Evolutionary conservation across 2,113 vertebrate genomes (phyloP).

Genomic region (Ailuropoda melanoleuca): DNA sequence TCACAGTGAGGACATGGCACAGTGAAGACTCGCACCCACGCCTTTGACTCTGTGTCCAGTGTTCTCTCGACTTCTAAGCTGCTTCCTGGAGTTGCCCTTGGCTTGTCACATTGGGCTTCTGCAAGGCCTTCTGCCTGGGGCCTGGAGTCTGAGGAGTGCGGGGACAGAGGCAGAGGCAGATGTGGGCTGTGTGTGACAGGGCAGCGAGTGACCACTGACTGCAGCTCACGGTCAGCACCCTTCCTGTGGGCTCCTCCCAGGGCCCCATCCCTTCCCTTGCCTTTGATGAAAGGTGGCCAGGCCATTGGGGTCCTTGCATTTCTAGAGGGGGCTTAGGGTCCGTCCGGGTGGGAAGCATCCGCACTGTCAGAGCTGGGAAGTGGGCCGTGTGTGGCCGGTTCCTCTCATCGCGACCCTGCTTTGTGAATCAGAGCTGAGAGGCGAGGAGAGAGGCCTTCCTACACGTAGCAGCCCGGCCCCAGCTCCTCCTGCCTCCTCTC

Average conservation of each 20-base stretch:
- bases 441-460: background rate
- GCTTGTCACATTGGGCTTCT: background rate
- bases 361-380: background rate
- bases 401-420: background rate
- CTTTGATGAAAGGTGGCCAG: background rate
- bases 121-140: background rate
- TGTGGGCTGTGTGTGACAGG: background rate
- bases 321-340: background rate
- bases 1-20: background rate
- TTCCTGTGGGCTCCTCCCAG: background rate
- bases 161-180: background rate
- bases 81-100: background rate
- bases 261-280: background rate
- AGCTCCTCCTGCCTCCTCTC: too few relatives aligned
- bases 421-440: background rate
- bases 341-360: accelerated
- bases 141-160: background rate
- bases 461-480: accelerated
- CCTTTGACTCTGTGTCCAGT: background rate
- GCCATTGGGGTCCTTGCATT: background rate
- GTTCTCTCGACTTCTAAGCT: too few relatives aligned
- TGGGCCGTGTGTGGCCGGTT: background rate
- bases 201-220: accelerated
- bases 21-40: background rate
- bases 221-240: accelerated